phyloP scores from a whole-genome alignment of 2,888 invertebrate species.

The Parnassius mnemosyne region DNA sequence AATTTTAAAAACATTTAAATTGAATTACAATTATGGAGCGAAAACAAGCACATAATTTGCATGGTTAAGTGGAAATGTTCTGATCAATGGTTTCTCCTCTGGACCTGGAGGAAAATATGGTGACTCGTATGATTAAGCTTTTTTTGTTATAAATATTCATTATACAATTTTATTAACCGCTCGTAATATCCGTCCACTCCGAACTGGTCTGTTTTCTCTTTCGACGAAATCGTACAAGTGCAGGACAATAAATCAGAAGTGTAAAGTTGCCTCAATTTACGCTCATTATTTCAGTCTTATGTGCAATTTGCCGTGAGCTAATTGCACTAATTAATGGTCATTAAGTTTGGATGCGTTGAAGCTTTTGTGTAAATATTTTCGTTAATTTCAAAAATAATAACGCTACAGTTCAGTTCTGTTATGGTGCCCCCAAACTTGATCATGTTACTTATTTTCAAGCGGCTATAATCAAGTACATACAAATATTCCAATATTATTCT shows the following conservation, averaged over 20 bases:
- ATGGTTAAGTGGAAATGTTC: constrained; percentile 71
- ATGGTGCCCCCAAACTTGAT: background rate
- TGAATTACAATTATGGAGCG: constrained; percentile 54
- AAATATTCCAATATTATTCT: no score
- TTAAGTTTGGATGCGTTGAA: constrained; percentile 69
- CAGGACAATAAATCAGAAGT: constrained; percentile 79
- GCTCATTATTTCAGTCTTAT: constrained; percentile 77
- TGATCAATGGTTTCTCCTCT: constrained; percentile 68
- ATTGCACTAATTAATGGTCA: constrained; percentile 79
- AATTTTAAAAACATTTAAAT: constrained; percentile 40
- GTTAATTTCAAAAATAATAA: constrained; percentile 51
- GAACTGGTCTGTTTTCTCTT: constrained; percentile 79
- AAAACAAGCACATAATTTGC: constrained; percentile 52
- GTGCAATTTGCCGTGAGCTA: constrained; percentile 76
- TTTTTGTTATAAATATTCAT: constrained; percentile 76
- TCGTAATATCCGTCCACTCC: constrained; percentile 65
- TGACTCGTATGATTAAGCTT: constrained; percentile 64
- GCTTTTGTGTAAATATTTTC: constrained; percentile 51
- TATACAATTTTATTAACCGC: constrained; percentile 73
- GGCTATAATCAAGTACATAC: no score
- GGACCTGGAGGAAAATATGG: constrained; percentile 64
- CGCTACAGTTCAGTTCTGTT: constrained; percentile 22
- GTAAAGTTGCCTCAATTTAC: constrained; percentile 78
- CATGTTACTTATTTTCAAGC: no score
- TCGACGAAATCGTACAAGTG: constrained; percentile 76